Evolutionary conservation across 1,140 invertebrate genomes (phyloP).

Genomic region (Aphelinus certus): DNA sequence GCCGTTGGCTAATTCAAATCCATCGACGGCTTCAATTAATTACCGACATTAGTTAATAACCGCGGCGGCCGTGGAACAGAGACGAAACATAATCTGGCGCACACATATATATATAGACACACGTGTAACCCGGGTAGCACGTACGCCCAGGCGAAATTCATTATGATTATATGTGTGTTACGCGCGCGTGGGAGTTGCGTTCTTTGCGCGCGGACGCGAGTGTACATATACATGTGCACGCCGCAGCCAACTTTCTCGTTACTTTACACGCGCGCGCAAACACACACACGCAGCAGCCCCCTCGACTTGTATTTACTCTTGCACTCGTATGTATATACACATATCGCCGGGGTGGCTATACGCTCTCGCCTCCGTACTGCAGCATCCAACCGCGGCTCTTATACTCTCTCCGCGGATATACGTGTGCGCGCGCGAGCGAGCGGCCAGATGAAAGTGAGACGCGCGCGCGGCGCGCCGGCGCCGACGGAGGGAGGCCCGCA

Average conservation of each 20-base stretch:
- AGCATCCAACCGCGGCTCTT: not conserved
- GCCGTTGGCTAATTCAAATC: too few species aligned
- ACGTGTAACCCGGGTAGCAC: not conserved
- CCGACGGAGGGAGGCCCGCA: slow-evolving; percentile 38
- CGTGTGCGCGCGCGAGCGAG: not conserved
- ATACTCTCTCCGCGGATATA: too few species aligned
- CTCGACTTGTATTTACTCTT: slow-evolving; percentile 32
- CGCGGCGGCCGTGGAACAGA: not conserved
- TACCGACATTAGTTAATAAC: slow-evolving; percentile 34
- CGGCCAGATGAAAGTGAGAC: slow-evolving; percentile 42
- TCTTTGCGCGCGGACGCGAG: not conserved
- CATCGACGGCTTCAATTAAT: slow-evolving; percentile 30
- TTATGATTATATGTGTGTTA: slow-evolving; percentile 37
- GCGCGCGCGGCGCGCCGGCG: slow-evolving; percentile 33
- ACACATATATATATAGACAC: not conserved
- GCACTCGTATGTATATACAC: slow-evolving; percentile 21
- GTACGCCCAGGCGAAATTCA: slow-evolving; percentile 23
- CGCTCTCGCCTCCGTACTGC: slow-evolving; percentile 35
- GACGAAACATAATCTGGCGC: slow-evolving; percentile 35
- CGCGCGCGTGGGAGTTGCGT: slow-evolving; percentile 2
- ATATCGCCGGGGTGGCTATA: slow-evolving; percentile 22
- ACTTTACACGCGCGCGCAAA: slow-evolving; percentile 35
- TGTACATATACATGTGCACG: slow-evolving; percentile 35
- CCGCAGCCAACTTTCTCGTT: slow-evolving; percentile 39
- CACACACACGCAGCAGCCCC: slow-evolving; percentile 2